phyloP scores from a whole-genome alignment of 2,797 vertebrate species.

The Leuciscus waleckii region DNA sequence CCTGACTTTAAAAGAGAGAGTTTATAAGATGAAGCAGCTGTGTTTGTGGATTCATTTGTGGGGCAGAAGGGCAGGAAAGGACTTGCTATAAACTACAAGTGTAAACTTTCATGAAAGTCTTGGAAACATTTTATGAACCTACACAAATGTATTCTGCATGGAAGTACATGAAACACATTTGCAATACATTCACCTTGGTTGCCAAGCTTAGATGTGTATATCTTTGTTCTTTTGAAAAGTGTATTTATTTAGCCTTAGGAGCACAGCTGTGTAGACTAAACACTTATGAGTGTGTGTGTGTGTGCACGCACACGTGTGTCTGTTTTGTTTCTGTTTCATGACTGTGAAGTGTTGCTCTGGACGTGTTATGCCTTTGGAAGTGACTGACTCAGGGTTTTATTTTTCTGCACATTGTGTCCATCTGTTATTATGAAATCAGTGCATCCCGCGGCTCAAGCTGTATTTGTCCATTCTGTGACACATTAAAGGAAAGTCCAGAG shows the following conservation, averaged over 20 bases:
- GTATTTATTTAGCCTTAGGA: conserved; percentile 70
- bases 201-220: conserved; percentile 1
- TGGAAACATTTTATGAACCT: conserved; percentile 47
- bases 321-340: conserved; percentile 54
- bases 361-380: conserved; percentile 30
- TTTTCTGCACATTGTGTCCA: conserved; percentile 43
- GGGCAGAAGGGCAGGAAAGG: conserved; percentile 43
- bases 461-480: conserved; percentile 33
- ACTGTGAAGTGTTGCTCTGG: conserved; percentile 45
- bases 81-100: conserved; percentile 42
- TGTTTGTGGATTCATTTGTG: conserved; percentile 35
- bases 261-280: conserved; percentile 79
- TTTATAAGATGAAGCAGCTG: conserved; percentile 52
- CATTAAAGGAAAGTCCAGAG: conserved; percentile 22
- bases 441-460: neutral
- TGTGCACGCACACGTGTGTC: conserved; percentile 38
- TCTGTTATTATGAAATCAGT: conserved; percentile 48
- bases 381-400: conserved; percentile 45
- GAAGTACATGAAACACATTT: conserved; percentile 22
- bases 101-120: conserved; percentile 36
- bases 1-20: conserved; percentile 8
- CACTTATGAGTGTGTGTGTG: conserved; percentile 52
- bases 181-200: conserved; percentile 27
- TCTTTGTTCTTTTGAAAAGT: conserved; percentile 51
- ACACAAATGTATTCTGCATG: conserved; percentile 63